These are phyloP conservation scores for Numida meleagris DNA, from an alignment of 2,113 vertebrate species.

Conservation along the genomic window DNA sequence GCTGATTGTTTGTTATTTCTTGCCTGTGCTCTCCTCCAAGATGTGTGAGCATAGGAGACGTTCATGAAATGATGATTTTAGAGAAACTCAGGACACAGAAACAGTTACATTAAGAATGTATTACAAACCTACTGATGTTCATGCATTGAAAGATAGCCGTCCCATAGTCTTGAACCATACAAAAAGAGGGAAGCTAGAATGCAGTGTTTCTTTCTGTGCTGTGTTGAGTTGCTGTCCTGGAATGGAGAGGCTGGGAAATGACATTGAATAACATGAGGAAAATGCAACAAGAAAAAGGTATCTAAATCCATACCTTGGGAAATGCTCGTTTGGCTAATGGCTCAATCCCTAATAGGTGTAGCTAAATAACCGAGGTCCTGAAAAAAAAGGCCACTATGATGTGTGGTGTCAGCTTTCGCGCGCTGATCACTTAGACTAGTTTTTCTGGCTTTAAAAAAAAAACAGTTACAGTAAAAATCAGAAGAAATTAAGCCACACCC, in stretches of 20 bases:
- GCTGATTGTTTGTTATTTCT: neutral
- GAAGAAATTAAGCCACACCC: neutral
- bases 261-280: neutral
- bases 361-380: neutral
- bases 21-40: neutral
- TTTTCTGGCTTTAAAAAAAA: conserved; percentile 34
- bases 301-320: neutral
- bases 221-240: neutral
- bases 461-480: neutral
- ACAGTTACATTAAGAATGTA: neutral
- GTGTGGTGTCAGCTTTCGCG: conserved; percentile 3
- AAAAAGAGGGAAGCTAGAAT: neutral
- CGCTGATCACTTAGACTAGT: neutral
- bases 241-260: neutral
- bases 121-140: neutral
- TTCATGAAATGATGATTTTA: neutral
- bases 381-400: neutral
- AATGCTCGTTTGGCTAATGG: neutral
- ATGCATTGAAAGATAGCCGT: neutral
- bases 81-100: neutral
- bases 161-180: neutral
- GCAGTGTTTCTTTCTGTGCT: neutral
- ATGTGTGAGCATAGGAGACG: neutral
- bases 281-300: neutral
- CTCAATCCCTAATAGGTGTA: neutral